phyloP scores from a whole-genome alignment of 2,113 vertebrate species.

The Psettodes erumei region DNA sequence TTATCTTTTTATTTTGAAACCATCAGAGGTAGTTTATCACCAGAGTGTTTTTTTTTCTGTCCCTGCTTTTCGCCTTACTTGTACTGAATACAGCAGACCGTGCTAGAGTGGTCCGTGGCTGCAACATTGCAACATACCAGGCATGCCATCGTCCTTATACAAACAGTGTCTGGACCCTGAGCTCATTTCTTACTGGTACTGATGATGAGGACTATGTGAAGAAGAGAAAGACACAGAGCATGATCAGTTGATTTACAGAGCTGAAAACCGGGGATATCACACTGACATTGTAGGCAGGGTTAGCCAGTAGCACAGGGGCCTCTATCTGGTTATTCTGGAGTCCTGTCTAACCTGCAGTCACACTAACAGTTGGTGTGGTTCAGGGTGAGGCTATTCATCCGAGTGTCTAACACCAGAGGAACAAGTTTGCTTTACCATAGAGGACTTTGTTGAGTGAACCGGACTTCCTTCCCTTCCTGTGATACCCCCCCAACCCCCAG shows the following conservation, averaged over 20 bases:
- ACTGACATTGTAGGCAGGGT: constrained; percentile 24
- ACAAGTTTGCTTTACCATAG: constrained; percentile 9
- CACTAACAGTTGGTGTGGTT: not conserved
- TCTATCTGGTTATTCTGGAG: not conserved
- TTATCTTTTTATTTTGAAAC: constrained; percentile 23
- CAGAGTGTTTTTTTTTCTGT: not conserved
- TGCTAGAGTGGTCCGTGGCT: constrained; percentile 56
- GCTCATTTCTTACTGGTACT: constrained; percentile 59
- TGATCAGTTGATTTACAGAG: constrained; percentile 16
- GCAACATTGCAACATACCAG: constrained; percentile 69
- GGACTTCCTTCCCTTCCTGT: constrained; percentile 48
- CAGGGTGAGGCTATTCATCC: constrained; percentile 11
- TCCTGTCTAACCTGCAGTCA: not conserved
- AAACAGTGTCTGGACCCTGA: constrained; percentile 56
- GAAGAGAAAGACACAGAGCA: constrained; percentile 22
- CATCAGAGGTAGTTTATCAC: not conserved
- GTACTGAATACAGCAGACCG: constrained; percentile 23
- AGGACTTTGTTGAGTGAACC: constrained; percentile 34
- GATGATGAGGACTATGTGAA: constrained; percentile 45
- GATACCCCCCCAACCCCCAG: constrained; percentile 71
- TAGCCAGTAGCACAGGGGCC: constrained; percentile 16
- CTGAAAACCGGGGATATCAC: constrained; percentile 21
- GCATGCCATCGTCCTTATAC: constrained; percentile 80
- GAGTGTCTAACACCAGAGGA: constrained; percentile 4
- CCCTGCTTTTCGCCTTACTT: constrained; percentile 32